These are phyloP conservation scores for Emmelina monodactyla DNA, from an alignment of 2,888 invertebrate species.

Conservation along the genomic window DNA sequence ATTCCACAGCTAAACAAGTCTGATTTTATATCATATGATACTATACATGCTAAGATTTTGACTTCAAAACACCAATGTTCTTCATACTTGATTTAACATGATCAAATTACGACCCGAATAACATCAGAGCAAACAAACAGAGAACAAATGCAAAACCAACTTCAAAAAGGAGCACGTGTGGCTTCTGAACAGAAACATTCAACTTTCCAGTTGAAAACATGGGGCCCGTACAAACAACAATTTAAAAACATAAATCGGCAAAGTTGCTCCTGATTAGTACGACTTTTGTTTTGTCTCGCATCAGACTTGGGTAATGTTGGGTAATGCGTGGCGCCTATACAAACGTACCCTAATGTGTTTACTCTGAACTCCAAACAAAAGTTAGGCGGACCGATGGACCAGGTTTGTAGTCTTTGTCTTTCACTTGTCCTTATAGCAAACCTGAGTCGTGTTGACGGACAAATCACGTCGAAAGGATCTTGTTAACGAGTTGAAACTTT, in stretches of 20 bases:
- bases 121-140: too few species aligned
- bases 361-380: conserved; percentile 55
- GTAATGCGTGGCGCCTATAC: conserved; percentile 46
- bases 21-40: too few species aligned
- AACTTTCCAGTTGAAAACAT: conserved; percentile 1
- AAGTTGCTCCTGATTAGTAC: conserved; percentile 44
- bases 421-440: conserved; percentile 21
- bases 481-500: conserved; percentile 1
- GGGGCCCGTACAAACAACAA: conserved; percentile 19
- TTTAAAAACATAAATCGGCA: conserved; percentile 35
- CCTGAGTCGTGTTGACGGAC: background rate
- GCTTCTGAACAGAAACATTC: background rate
- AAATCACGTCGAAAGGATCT: background rate
- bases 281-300: conserved; percentile 40
- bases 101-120: too few species aligned
- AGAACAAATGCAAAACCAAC: background rate
- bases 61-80: too few species aligned
- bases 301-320: conserved; percentile 47
- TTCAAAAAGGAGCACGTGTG: background rate
- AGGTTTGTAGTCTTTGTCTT: conserved; percentile 30
- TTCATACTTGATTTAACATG: too few species aligned
- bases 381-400: conserved; percentile 31
- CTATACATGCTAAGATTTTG: too few species aligned
- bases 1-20: too few species aligned
- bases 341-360: conserved; percentile 61